phyloP scores from a whole-genome alignment of 2,797 vertebrate genomes.

The Scleropages formosus region DNA sequence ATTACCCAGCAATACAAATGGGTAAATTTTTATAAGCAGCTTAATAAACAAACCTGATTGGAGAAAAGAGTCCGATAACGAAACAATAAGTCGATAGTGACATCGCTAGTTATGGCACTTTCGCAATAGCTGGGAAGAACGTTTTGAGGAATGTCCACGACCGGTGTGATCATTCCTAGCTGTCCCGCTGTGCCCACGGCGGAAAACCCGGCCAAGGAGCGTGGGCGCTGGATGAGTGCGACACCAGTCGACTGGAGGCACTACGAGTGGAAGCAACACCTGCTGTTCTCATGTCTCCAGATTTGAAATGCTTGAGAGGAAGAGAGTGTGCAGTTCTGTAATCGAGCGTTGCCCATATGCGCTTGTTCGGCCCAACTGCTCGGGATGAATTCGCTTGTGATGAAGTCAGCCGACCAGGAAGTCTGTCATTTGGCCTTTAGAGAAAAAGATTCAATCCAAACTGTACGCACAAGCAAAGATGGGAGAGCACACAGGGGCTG shows the following conservation, averaged over 20 bases:
- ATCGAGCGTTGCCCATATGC: conserved; percentile 32
- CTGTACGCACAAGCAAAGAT: too few species aligned
- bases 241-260: not conserved
- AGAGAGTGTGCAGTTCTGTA: conserved; percentile 33
- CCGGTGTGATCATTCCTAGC: conserved; percentile 21
- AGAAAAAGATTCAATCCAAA: not conserved
- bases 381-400: conserved; percentile 28
- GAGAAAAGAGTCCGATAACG: too few species aligned
- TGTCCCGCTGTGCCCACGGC: conserved; percentile 39
- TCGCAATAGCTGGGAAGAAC: too few species aligned
- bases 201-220: conserved; percentile 20
- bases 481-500: too few species aligned
- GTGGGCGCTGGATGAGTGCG: conserved; percentile 12
- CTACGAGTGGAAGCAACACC: conserved; percentile 43
- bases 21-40: too few species aligned
- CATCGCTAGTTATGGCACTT: too few species aligned
- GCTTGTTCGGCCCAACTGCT: conserved; percentile 45
- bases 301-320: conserved; percentile 42
- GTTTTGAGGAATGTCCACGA: too few species aligned
- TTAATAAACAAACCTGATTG: too few species aligned
- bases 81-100: too few species aligned
- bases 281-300: conserved; percentile 41
- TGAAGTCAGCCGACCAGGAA: conserved; percentile 20
- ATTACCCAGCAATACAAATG: too few species aligned
- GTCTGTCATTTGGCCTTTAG: conserved; percentile 15